These are phyloP conservation scores for Amaurobius ferox DNA, from an alignment of 2,888 invertebrate genomes.

Conservation along the genomic window DNA sequence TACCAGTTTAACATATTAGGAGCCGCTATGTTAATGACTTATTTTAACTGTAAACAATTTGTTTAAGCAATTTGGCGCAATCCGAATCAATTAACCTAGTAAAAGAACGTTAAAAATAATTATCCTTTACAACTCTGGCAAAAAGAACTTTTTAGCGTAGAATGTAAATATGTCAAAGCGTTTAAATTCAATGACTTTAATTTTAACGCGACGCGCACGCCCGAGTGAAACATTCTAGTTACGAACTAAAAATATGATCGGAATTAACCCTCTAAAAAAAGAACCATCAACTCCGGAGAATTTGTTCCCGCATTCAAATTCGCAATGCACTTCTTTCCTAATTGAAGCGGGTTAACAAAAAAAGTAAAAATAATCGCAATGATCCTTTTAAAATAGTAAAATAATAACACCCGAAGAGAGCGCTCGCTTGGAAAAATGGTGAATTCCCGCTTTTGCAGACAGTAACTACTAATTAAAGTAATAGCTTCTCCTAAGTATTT, in stretches of 20 bases:
- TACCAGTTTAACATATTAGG: no score
- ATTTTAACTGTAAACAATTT: no score
- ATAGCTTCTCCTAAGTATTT: conserved; percentile 68
- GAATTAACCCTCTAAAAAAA: not conserved
- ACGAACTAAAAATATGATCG: conserved; percentile 13
- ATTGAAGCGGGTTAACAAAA: conserved; percentile 11
- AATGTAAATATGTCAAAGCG: no score
- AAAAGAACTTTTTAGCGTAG: no score
- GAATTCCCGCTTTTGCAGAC: conserved; percentile 37
- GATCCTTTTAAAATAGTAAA: conserved; percentile 29
- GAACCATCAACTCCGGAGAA: not conserved
- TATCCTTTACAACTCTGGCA: no score
- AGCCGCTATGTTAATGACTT: no score
- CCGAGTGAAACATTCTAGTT: not conserved
- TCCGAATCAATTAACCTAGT: no score
- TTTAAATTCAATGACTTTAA: no score
- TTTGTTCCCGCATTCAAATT: conserved; percentile 22
- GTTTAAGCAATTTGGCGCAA: no score
- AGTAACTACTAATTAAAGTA: conserved; percentile 64
- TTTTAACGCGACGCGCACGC: no score
- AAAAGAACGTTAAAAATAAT: no score
- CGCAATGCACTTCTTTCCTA: conserved; percentile 17
- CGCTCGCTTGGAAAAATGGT: conserved; percentile 32
- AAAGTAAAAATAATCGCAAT: conserved; percentile 12
- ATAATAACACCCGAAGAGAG: conserved; percentile 38